Percentiles rank a stretch among this genome's conserved stretches.
These are phyloP conservation scores for Ornithorhynchus anatinus DNA, from an alignment of 2,113 vertebrate species.

Conservation along the genomic window DNA sequence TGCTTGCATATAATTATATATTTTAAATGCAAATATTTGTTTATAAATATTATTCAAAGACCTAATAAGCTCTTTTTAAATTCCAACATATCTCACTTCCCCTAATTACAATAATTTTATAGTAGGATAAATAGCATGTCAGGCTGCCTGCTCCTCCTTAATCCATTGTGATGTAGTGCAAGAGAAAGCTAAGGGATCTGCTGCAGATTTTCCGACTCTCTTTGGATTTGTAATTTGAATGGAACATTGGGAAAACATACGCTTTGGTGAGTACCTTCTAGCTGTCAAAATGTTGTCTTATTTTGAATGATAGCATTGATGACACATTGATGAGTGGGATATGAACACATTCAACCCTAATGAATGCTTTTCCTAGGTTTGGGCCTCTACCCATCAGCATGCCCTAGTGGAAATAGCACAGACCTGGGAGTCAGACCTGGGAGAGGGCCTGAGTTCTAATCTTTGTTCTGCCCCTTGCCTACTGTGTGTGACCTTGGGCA, in stretches of 20 bases:
- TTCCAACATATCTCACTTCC: constrained; percentile 63
- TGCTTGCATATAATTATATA: constrained; percentile 63
- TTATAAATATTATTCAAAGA: constrained; percentile 65
- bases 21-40: constrained; percentile 67
- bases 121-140: constrained; percentile 59
- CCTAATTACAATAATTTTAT: constrained; percentile 66
- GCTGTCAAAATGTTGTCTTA: background rate
- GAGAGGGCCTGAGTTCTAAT: too few relatives aligned
- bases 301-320: too few relatives aligned
- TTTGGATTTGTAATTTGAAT: constrained; percentile 17
- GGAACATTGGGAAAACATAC: background rate
- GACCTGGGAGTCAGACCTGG: too few relatives aligned
- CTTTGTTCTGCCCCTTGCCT: too few relatives aligned
- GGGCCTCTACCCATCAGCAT: too few relatives aligned
- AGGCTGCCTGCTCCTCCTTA: constrained; percentile 45
- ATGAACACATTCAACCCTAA: too few relatives aligned
- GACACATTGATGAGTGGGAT: too few relatives aligned
- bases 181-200: constrained; percentile 44
- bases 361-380: too few relatives aligned
- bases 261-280: background rate
- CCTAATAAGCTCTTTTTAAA: constrained; percentile 62
- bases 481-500: too few relatives aligned
- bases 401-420: too few relatives aligned
- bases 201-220: constrained; percentile 41
- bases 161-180: constrained; percentile 48